These are phyloP conservation scores for Channallabes apus DNA, from an alignment of 2,797 vertebrate genomes.

Conservation along the genomic window DNA sequence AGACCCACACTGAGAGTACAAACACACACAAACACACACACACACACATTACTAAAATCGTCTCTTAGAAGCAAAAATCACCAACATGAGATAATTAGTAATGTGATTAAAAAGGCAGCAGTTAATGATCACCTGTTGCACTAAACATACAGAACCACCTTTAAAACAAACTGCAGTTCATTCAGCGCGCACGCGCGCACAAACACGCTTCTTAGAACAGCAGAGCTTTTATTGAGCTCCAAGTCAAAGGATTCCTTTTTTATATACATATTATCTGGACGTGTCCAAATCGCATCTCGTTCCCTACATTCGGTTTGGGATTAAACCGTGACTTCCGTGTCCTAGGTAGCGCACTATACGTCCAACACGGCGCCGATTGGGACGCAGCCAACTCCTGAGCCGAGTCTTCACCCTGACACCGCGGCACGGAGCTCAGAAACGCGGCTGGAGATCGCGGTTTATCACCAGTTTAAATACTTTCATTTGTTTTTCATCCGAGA, in stretches of 20 bases:
- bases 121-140: not conserved
- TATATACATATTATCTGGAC: too few species aligned
- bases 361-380: constrained; percentile 9
- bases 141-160: not conserved
- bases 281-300: not conserved
- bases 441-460: not conserved
- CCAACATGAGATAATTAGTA: not conserved
- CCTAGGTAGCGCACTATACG: constrained; percentile 11
- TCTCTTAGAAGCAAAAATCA: not conserved
- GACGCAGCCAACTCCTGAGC: constrained; percentile 7
- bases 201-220: not conserved
- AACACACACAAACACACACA: not conserved
- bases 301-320: not conserved
- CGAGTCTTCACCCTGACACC: not conserved
- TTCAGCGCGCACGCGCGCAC: not conserved
- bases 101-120: not conserved
- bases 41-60: not conserved
- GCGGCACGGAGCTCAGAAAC: not conserved
- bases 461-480: not conserved
- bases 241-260: too few species aligned
- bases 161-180: not conserved
- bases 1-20: not conserved
- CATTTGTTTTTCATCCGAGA: not conserved
- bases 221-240: too few species aligned
- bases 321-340: not conserved